These are phyloP conservation scores for Scaptomyza flava DNA, from an alignment of 2,888 invertebrate species.

Conservation along the genomic window DNA sequence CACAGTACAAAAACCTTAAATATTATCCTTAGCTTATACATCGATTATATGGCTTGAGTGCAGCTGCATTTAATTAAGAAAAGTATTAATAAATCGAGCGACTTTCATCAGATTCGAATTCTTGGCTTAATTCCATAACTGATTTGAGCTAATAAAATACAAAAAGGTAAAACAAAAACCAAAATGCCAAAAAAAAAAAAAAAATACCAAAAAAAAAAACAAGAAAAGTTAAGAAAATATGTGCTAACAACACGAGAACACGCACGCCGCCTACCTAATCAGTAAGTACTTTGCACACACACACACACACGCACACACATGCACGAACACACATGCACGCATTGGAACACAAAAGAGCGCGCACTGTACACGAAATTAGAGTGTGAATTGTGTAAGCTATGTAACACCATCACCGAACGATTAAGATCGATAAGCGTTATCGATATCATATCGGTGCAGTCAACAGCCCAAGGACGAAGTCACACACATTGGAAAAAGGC, in stretches of 20 bases:
- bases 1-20: too few species aligned
- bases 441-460: constrained; percentile 24
- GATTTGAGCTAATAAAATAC: constrained; percentile 43
- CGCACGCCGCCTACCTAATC: constrained; percentile 64
- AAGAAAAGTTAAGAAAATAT: constrained; percentile 52
- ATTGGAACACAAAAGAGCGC: not conserved
- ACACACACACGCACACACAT: constrained; percentile 24
- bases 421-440: constrained; percentile 29
- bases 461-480: constrained; percentile 20
- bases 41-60: constrained; percentile 12
- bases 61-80: constrained; percentile 30
- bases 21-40: constrained; percentile 11
- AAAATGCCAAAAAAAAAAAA: constrained; percentile 22
- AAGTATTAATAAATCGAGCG: constrained; percentile 16
- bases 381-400: constrained; percentile 28
- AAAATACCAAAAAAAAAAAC: constrained; percentile 8
- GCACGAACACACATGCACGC: constrained; percentile 11
- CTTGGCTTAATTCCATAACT: constrained; percentile 43
- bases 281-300: constrained; percentile 65
- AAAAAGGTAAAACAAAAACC: constrained; percentile 42
- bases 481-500: constrained; percentile 5
- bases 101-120: constrained; percentile 21
- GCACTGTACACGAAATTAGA: constrained; percentile 18
- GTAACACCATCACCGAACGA: constrained; percentile 20
- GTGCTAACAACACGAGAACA: constrained; percentile 72